Percentiles rank a stretch among this genome's conserved stretches.
Evolutionary conservation across 2,113 vertebrate genomes (phyloP).

Genomic region (Rhinolophus sinicus): DNA sequence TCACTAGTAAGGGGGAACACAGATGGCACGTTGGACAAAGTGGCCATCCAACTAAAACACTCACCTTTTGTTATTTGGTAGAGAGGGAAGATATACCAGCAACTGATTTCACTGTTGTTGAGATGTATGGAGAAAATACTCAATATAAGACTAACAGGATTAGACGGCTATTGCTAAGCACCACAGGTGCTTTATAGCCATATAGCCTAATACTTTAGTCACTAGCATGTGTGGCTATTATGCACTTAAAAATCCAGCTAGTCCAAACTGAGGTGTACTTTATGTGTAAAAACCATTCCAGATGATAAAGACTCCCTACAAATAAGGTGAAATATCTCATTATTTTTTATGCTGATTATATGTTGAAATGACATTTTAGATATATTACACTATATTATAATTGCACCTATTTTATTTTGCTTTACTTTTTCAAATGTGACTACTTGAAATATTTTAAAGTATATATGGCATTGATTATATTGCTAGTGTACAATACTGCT

Average conservation of each 20-base stretch:
- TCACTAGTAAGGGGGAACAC: background rate
- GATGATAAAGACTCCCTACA: background rate
- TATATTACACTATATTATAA: background rate
- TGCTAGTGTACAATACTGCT: background rate
- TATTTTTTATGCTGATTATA: background rate
- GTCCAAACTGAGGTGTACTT: background rate
- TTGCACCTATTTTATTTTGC: background rate
- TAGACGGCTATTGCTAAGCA: background rate
- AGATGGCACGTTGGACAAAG: background rate
- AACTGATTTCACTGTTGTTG: background rate
- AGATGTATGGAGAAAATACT: background rate
- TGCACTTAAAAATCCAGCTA: background rate
- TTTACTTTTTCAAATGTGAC: background rate
- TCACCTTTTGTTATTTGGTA: background rate
- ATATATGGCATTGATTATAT: background rate
- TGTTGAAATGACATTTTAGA: background rate
- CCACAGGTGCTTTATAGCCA: background rate
- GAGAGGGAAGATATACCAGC: background rate
- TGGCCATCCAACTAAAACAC: background rate
- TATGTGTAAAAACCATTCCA: background rate
- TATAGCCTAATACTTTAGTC: background rate
- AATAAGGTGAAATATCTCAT: background rate
- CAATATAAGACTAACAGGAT: background rate
- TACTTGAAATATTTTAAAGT: constrained; percentile 8
- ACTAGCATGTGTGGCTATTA: background rate